Evolutionary conservation across 2,113 vertebrate species (phyloP).

Genomic region (Hyaena hyaena): DNA sequence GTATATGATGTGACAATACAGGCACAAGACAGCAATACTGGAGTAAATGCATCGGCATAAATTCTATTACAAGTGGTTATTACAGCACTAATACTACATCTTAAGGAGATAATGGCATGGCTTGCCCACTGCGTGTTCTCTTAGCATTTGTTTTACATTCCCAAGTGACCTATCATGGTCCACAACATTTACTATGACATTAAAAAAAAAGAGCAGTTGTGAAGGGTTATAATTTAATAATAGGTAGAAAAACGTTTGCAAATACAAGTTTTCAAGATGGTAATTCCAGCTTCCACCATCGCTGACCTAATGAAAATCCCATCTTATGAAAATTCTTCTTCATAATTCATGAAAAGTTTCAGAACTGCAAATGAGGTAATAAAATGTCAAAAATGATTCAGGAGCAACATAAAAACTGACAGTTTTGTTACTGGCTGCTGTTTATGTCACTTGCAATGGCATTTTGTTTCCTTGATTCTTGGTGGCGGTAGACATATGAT

Average conservation of each 20-base stretch:
- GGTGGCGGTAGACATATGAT: neutral
- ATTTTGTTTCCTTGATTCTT: neutral
- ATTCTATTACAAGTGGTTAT: neutral
- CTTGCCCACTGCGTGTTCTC: neutral
- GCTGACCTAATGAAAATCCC: neutral
- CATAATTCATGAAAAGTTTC: neutral
- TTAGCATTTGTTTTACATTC: conserved; percentile 39
- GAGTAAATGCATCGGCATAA: neutral
- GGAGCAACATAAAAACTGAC: neutral
- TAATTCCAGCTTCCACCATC: neutral
- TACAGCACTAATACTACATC: neutral
- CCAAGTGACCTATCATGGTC: neutral
- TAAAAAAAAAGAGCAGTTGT: neutral
- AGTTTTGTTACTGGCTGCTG: neutral
- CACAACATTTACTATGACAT: conserved; percentile 43
- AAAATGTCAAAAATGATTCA: conserved; percentile 5
- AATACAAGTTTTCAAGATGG: neutral
- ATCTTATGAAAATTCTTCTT: neutral
- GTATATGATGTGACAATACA: conserved; percentile 26
- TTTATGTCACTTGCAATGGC: neutral
- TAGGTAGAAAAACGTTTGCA: conserved; percentile 38
- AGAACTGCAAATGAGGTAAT: conserved; percentile 40
- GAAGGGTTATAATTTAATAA: conserved; percentile 50
- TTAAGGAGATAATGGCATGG: neutral
- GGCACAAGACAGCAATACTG: neutral